phyloP scores from a whole-genome alignment of 2,797 vertebrate genomes.

The Argentina silus region DNA sequence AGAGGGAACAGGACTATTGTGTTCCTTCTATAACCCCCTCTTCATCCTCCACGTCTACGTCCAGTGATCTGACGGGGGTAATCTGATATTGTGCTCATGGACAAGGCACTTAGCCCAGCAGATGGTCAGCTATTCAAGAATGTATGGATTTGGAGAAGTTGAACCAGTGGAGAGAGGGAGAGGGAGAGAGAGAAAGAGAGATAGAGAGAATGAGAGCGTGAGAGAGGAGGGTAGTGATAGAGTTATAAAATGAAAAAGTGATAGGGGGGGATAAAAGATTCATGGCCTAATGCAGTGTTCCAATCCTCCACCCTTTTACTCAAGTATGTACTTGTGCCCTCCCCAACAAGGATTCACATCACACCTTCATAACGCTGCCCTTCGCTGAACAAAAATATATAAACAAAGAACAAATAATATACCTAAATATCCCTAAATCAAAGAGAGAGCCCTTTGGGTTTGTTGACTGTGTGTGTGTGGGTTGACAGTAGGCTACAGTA shows the following conservation, averaged over 20 bases:
- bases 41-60: slow-evolving; percentile 39
- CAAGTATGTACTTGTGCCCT: no score
- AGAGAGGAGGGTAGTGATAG: no score
- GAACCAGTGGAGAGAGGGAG: slow-evolving; percentile 18
- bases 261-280: no score
- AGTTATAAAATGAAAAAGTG: no score
- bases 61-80: slow-evolving; percentile 52
- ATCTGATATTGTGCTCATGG: slow-evolving; percentile 60
- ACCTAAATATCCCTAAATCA: neutral
- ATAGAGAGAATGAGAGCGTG: no score
- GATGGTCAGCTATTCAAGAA: slow-evolving; percentile 68
- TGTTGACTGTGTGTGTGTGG: neutral
- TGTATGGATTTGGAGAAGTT: slow-evolving; percentile 33
- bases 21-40: neutral
- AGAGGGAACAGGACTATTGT: no score
- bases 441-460: neutral
- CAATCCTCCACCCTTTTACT: no score
- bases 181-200: neutral
- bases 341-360: no score
- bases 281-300: no score
- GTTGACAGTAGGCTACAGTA: neutral
- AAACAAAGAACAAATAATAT: no score
- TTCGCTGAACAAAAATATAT: neutral
- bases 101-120: slow-evolving; percentile 59
- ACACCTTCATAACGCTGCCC: slow-evolving; percentile 8